phyloP scores from a whole-genome alignment of 1,140 invertebrate genomes.

The Leguminivora glycinivorella region DNA sequence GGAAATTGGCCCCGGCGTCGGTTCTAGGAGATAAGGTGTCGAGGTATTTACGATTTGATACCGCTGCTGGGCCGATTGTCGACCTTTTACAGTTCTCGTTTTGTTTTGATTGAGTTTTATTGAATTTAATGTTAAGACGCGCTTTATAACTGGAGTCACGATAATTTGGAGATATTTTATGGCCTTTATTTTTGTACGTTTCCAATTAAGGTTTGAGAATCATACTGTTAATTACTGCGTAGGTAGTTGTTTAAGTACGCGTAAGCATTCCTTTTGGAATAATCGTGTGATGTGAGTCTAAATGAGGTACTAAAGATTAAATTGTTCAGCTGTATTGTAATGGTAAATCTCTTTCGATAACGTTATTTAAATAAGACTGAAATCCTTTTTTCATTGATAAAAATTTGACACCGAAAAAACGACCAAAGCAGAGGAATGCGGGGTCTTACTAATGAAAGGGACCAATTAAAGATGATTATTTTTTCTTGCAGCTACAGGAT shows the following conservation, averaged over 20 bases:
- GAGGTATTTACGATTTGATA: constrained; percentile 75
- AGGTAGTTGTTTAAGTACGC: constrained; percentile 14
- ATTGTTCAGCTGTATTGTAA: constrained; percentile 26
- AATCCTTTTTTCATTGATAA: constrained; percentile 77
- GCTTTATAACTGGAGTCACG: constrained; percentile 26
- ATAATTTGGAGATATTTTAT: constrained; percentile 28
- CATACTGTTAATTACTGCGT: constrained; percentile 21
- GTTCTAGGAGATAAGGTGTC: constrained; percentile 72
- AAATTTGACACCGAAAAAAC: constrained; percentile 76
- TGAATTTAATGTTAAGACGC: constrained; percentile 30
- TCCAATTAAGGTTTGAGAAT: constrained; percentile 23
- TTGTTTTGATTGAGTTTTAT: constrained; percentile 63
- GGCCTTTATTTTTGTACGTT: constrained; percentile 17
- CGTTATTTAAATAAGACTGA: constrained; percentile 76
- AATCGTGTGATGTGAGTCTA: constrained; percentile 1
- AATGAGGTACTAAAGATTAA: constrained; percentile 27
- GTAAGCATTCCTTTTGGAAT: constrained; percentile 7
- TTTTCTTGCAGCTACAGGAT: constrained; percentile 63
- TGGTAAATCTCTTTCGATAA: constrained; percentile 49
- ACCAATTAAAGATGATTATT: constrained; percentile 77
- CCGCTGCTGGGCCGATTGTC: constrained; percentile 46
- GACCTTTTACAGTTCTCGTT: constrained; percentile 30
- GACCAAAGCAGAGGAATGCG: constrained; percentile 66
- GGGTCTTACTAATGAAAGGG: constrained; percentile 76
- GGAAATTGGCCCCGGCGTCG: constrained; percentile 58